Base-by-base conservation (phyloP, 1,140 invertebrate genomes). In the Orius insidiosus region DNA sequence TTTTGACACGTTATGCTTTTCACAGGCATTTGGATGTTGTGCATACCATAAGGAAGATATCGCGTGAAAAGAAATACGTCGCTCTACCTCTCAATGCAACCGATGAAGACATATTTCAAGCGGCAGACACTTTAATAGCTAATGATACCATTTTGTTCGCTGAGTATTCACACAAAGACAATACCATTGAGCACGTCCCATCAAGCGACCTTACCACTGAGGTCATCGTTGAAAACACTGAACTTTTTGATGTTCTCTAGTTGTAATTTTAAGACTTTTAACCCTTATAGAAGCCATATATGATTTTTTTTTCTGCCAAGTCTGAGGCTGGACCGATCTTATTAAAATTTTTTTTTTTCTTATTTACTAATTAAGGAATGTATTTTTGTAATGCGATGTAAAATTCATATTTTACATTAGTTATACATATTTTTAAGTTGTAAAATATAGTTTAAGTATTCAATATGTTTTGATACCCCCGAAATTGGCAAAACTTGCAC, bases 201-300 rank as follows among this genome's bases (percentile, higher is more conserved):
- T 39, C 19, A 15, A 34, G 32, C 9, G 41, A 49, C 13, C 10
- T 49, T 11, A 44, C 36, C 24, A 51, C 45, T 19, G 46, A 46
- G 32, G 49, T 51, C 5, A 46, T 51, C 42, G 49, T 51, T 30
- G 49, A 51, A 45, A 51, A 45, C 15, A 51, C 49, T 18, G 49
- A 51, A 44, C 33, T 51, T n/a, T 51, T 51, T 46, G 49, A 51
- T 41, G 49, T 24, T 24, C 24, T 24, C 7, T 24, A 24, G 24
- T 24, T 24, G n/a, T n/a, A n/a, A n/a, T n/a, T n/a, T n/a, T n/a
- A n/a, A n/a, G n/a, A n/a, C n/a, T n/a, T n/a, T n/a, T n/a, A n/a
- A n/a, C n/a, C n/a, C n/a, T n/a, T n/a, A n/a, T n/a, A n/a, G n/a
- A n/a, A n/a, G n/a, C n/a, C n/a, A n/a, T n/a, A n/a, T n/a, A n/a